phyloP scores from a whole-genome alignment of 2,888 invertebrate species.

The Drosophila austrosaltans region DNA sequence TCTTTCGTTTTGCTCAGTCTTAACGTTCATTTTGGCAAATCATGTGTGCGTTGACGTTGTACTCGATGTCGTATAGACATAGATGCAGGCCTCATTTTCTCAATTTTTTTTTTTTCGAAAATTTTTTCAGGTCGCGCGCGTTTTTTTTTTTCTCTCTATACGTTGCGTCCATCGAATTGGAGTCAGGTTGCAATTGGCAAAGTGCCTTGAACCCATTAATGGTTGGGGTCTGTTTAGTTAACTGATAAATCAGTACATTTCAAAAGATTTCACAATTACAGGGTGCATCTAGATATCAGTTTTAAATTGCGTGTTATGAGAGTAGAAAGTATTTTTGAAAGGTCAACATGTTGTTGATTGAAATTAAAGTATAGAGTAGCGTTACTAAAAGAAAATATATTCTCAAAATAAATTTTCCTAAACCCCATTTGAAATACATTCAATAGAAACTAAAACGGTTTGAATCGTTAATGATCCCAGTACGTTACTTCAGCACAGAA shows the following conservation, averaged over 20 bases:
- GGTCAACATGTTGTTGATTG: no score
- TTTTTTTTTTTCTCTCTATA: slow-evolving; percentile 21
- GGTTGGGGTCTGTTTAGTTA: slow-evolving; percentile 20
- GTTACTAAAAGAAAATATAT: no score
- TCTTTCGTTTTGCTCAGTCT: slow-evolving; percentile 64
- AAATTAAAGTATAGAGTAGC: no score
- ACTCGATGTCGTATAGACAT: slow-evolving; percentile 43
- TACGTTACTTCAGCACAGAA: no score
- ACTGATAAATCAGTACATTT: slow-evolving; percentile 1
- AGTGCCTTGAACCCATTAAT: slow-evolving; percentile 64
- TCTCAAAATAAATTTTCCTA: no score
- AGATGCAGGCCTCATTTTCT: slow-evolving; percentile 66
- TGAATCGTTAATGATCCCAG: no score
- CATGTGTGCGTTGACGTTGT: slow-evolving; percentile 46
- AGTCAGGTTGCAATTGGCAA: slow-evolving; percentile 45
- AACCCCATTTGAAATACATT: no score
- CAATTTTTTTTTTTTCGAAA: slow-evolving; percentile 23
- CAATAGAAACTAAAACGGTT: no score
- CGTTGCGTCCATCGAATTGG: slow-evolving; percentile 3
- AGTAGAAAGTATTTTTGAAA: no score
- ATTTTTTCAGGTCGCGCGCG: slow-evolving; percentile 24
- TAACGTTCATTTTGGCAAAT: slow-evolving; percentile 65
- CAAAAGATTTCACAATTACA: neutral
- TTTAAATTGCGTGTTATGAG: no score
- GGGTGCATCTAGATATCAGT: neutral